These are phyloP conservation scores for Tinamus major DNA, from an alignment of 2,797 vertebrate species.

Conservation along the genomic window DNA sequence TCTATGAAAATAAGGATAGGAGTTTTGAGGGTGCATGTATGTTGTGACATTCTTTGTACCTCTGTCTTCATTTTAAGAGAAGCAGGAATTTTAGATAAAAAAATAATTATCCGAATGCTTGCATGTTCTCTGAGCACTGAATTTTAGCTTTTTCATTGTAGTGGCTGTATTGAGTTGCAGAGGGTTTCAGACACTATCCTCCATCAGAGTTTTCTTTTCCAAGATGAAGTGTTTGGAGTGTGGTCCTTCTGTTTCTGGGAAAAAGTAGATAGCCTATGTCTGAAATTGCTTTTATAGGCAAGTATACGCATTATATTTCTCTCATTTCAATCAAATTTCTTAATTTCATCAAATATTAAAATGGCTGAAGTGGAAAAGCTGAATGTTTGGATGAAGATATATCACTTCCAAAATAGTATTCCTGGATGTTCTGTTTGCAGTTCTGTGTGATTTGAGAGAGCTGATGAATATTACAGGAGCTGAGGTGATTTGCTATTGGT, in stretches of 20 bases:
- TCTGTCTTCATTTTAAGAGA: not conserved
- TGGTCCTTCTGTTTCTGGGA: not conserved
- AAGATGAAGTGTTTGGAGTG: not conserved
- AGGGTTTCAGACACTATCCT: not conserved
- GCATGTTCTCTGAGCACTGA: not conserved
- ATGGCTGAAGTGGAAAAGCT: not conserved
- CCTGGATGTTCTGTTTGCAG: not conserved
- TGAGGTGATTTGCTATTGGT: not conserved
- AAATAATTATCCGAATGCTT: not conserved
- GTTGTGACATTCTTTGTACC: not conserved
- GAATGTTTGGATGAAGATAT: not conserved
- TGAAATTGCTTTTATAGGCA: not conserved
- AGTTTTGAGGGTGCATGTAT: not conserved
- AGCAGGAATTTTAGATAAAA: not conserved
- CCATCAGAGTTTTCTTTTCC: not conserved
- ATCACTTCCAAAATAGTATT: not conserved
- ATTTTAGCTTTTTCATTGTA: not conserved
- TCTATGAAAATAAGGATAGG: not conserved
- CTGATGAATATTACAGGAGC: not conserved
- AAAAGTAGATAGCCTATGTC: not conserved
- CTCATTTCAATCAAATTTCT: not conserved
- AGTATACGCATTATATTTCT: not conserved
- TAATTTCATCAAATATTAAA: not conserved
- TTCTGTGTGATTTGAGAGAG: not conserved
- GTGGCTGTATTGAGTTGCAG: not conserved